These are phyloP conservation scores for Macrotrachela quadricornifera DNA, from an alignment of 1,140 invertebrate genomes.

Conservation along the genomic window DNA sequence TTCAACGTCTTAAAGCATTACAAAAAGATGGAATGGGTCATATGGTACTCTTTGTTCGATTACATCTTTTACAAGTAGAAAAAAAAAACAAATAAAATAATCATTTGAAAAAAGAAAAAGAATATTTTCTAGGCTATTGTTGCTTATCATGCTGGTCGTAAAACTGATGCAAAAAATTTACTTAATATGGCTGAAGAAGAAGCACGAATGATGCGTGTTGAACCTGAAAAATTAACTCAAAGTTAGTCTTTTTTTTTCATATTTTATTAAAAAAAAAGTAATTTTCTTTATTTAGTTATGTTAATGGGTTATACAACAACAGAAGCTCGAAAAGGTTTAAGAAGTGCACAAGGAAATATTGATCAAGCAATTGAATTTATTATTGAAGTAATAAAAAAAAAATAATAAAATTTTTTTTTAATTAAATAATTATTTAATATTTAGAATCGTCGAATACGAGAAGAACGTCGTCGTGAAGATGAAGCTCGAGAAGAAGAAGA, in stretches of 20 bases:
- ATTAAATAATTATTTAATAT: no score
- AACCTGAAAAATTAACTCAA: conserved; percentile 5
- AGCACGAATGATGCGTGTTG: conserved; percentile 4
- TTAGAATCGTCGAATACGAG: no score
- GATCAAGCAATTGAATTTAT: conserved; percentile 4
- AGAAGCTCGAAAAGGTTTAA: conserved; percentile 2
- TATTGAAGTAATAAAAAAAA: background rate
- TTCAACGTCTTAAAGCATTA: conserved; percentile 42
- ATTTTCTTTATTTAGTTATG: background rate
- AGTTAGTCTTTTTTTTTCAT: background rate
- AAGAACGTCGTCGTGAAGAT: no score
- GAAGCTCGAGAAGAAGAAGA: no score
- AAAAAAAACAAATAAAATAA: no score
- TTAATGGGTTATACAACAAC: conserved; percentile 2
- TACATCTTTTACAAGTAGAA: conserved; percentile 1
- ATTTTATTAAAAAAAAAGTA: background rate
- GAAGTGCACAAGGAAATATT: background rate
- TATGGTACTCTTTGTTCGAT: conserved; percentile 1
- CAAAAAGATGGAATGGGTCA: conserved; percentile 24
- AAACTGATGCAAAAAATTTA: background rate
- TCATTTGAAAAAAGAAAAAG: no score
- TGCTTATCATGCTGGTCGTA: conserved; percentile 1
- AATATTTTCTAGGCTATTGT: no score
- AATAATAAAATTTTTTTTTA: no score
- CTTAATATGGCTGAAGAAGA: background rate